Conservation (phyloP, 2,888 invertebrate species). For the Cheiracanthium punctorium region DNA sequence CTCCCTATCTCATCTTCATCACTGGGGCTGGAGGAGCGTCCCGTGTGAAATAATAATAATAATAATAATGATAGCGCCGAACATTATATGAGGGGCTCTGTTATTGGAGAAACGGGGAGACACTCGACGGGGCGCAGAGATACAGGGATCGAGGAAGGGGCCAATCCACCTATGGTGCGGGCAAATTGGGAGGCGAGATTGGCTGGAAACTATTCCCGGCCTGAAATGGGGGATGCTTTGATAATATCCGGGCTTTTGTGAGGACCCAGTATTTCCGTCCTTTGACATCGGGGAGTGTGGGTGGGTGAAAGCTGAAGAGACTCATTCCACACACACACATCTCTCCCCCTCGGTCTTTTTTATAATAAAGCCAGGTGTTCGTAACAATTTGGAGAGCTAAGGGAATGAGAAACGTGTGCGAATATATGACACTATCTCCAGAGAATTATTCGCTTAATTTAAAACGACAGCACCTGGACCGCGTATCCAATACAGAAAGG, state of each 20-base stretch:
- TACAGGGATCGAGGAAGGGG: slow-evolving; percentile 37
- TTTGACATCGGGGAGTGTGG: background rate
- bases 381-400: no score
- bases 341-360: no score
- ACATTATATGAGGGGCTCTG: slow-evolving; percentile 4
- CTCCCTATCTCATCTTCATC: no score
- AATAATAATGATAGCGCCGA: background rate
- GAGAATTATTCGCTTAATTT: no score
- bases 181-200: slow-evolving; percentile 61
- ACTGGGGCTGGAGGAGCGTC: background rate
- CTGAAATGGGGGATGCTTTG: background rate
- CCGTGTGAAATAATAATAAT: slow-evolving; percentile 10
- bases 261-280: background rate
- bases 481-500: no score
- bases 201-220: slow-evolving; percentile 37
- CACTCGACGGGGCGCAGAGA: slow-evolving; percentile 57
- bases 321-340: no score
- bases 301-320: background rate
- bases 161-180: slow-evolving; percentile 59
- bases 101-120: slow-evolving; percentile 54
- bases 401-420: no score
- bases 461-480: no score
- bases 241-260: slow-evolving; percentile 4
- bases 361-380: no score
- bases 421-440: no score